Conservation (phyloP, 1,140 invertebrate genomes). For the Chlorops oryzae region DNA sequence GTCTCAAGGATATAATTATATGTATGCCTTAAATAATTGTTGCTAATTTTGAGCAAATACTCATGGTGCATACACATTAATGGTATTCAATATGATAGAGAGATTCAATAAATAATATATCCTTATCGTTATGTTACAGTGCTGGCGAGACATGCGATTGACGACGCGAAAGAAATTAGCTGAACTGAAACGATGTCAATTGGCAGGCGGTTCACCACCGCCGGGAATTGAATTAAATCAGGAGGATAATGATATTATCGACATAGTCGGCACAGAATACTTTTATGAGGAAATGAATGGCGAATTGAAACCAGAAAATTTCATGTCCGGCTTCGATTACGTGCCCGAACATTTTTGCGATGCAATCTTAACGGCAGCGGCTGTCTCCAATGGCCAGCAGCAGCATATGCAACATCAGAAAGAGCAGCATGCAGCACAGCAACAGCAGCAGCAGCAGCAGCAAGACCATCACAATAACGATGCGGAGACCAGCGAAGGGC, state of each 20-base stretch:
- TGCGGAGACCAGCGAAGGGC: conserved; percentile 40
- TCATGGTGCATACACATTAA: too few species aligned
- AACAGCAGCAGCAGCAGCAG: conserved; percentile 22
- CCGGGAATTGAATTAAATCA: conserved; percentile 42
- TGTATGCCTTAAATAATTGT: too few species aligned
- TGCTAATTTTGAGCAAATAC: too few species aligned
- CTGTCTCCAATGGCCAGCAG: conserved; percentile 33
- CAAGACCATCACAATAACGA: conserved; percentile 43
- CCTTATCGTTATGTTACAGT: conserved; percentile 17
- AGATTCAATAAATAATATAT: conserved; percentile 2
- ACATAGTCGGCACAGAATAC: conserved; percentile 43
- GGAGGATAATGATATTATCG: conserved; percentile 45
- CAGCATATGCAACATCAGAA: conserved; percentile 34
- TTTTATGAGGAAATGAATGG: conserved; percentile 46
- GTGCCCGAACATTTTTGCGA: conserved; percentile 44
- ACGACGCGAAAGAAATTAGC: conserved; percentile 42
- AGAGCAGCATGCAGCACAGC: conserved; percentile 14
- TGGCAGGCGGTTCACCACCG: conserved; percentile 40
- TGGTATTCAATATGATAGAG: too few species aligned
- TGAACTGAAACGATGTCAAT: conserved; percentile 40
- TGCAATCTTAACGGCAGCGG: conserved; percentile 41
- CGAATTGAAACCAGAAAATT: conserved; percentile 41
- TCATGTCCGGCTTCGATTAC: conserved; percentile 43
- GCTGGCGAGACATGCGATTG: conserved; percentile 44
- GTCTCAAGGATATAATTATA: too few species aligned